Base-by-base conservation (phyloP, 2,888 invertebrate genomes). In the Tipula confusa region DNA sequence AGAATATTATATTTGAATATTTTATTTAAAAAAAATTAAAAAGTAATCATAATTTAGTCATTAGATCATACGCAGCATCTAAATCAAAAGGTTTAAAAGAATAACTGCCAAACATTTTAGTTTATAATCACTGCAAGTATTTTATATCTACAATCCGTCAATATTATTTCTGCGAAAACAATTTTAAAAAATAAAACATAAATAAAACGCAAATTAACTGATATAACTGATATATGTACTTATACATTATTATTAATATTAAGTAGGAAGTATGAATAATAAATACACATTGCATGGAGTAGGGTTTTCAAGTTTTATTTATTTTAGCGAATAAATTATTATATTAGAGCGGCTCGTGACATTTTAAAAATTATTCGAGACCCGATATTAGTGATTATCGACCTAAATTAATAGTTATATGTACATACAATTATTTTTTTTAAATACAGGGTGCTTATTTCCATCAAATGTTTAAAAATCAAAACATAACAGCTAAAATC, bases 221-320 rank as follows among this genome's bases (percentile, higher is more conserved):
- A 64, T 64, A 64, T 64, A 64, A 64, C n/a, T n/a, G n/a, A n/a
- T n/a, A n/a, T n/a, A n/a, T n/a, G n/a, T n/a, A n/a, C n/a, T n/a
- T 64, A 64, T 24, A 64, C 64, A 64, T 9, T 24, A 43, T 15
- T 43, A 64, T 64, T 64, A 64, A 9, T 33, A 33, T 64, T 64
- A 64, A 64, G 64, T 64, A 64, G 64, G 64, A 64, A 64, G 24
- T 64, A 64, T 24, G 64, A 64, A 64, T 64, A 64, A 64, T 24
- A 64, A 9, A 38, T 3, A 64, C 7, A 64, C 64, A 64, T 7
- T 64, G 64, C 24, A 11, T 24, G 64, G 24, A 64, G 64, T 24
- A 18, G n/a, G n/a, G 9, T 43, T 7, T 36, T 36, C 5, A 15
- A 24, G 6, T 33, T 6, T 33, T 33, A 33, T 33, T 33, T 33